These are phyloP conservation scores for Petrosia ficiformis DNA, from an alignment of 37 sponge, comb jelly and placozoan species.

Conservation along the genomic window DNA sequence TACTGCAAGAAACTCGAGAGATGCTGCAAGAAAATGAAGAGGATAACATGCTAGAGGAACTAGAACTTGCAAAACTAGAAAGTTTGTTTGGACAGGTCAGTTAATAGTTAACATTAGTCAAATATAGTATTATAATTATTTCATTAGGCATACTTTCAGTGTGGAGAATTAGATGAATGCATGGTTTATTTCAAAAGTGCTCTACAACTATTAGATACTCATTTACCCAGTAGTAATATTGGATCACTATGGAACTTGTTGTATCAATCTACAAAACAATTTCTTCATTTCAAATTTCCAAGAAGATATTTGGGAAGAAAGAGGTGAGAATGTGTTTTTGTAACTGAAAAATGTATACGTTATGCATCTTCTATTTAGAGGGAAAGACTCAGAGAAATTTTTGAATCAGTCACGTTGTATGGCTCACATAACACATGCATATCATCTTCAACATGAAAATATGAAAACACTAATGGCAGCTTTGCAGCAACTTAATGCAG, in stretches of 20 bases:
- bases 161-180: slow-evolving; percentile 60
- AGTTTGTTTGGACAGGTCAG: slow-evolving; percentile 61
- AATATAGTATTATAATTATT: too few species aligned
- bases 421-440: slow-evolving; percentile 59
- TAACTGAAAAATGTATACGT: neutral
- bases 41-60: slow-evolving; percentile 1
- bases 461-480: slow-evolving; percentile 57
- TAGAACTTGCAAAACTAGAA: slow-evolving; percentile 42
- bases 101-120: too few species aligned
- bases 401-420: slow-evolving; percentile 64
- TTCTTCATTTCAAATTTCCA: slow-evolving; percentile 55
- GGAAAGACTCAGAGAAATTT: slow-evolving; percentile 16
- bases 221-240: slow-evolving; percentile 22
- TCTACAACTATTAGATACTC: slow-evolving; percentile 33
- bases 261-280: slow-evolving; percentile 43
- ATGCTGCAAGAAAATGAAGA: slow-evolving; percentile 10
- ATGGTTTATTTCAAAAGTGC: slow-evolving; percentile 48
- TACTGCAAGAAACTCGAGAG: slow-evolving; percentile 62
- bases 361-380: neutral
- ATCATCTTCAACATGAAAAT: slow-evolving; percentile 64
- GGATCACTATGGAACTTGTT: neutral
- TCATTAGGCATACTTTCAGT: slow-evolving; percentile 71
- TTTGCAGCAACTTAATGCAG: slow-evolving; percentile 65
- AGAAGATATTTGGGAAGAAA: slow-evolving; percentile 11
- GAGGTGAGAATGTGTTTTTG: slow-evolving; percentile 12